Conservation (phyloP, 2,888 invertebrate genomes). For the Glomeris marginata region DNA sequence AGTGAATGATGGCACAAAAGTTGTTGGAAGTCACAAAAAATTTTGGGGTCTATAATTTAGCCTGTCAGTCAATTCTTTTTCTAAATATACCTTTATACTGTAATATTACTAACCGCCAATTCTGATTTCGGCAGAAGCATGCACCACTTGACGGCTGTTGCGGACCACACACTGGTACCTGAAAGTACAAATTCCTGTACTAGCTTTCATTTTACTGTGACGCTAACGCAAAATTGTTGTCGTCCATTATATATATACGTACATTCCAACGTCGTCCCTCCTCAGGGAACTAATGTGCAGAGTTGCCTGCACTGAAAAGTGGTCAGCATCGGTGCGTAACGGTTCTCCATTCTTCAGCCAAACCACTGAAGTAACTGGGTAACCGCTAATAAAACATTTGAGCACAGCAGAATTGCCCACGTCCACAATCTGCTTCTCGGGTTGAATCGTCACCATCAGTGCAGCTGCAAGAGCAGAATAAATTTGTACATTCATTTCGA, state of each 20-base stretch:
- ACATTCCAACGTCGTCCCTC: slow-evolving; percentile 28
- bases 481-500: too few species aligned
- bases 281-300: slow-evolving; percentile 22
- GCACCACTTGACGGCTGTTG: slow-evolving; percentile 12
- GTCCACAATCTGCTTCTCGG: slow-evolving; percentile 79
- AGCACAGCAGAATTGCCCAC: slow-evolving; percentile 83
- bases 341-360: slow-evolving; percentile 88
- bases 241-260: too few species aligned
- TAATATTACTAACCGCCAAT: slow-evolving; percentile 11
- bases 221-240: too few species aligned
- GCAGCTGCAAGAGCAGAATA: slow-evolving; percentile 43
- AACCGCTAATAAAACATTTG: slow-evolving; percentile 36
- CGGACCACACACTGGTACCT: slow-evolving; percentile 25
- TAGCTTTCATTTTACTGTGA: too few species aligned
- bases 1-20: too few species aligned
- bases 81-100: too few species aligned
- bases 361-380: slow-evolving; percentile 75
- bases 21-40: too few species aligned
- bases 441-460: slow-evolving; percentile 71
- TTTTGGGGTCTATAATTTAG: too few species aligned
- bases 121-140: slow-evolving; percentile 11
- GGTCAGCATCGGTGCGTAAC: slow-evolving; percentile 30
- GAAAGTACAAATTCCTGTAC: too few species aligned
- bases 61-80: too few species aligned
- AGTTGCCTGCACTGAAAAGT: too few species aligned